Conservation (phyloP, 2,113 vertebrate genomes). For the Eretmochelys imbricata region DNA sequence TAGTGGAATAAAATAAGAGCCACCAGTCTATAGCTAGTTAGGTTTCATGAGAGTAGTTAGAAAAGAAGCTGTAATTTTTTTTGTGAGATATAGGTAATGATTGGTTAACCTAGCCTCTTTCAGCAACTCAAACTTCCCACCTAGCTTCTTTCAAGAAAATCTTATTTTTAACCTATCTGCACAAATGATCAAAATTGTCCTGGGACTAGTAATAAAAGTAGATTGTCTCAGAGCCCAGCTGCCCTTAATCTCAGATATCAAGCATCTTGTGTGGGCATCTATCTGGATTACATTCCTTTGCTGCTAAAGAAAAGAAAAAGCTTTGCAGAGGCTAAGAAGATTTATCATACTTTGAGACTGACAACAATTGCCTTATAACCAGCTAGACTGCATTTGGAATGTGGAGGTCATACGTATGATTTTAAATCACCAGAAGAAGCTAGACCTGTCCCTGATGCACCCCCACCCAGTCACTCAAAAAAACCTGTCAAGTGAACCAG, state of each 20-base stretch:
- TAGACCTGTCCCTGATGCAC: background rate
- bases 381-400: background rate
- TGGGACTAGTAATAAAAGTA: background rate
- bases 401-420: background rate
- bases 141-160: background rate
- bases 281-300: background rate
- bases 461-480: background rate
- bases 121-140: background rate
- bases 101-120: background rate
- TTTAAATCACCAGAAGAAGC: conserved; percentile 2
- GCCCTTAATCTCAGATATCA: background rate
- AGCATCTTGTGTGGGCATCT: background rate
- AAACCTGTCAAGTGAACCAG: background rate
- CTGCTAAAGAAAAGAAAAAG: background rate
- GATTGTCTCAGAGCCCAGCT: background rate
- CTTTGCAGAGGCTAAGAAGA: background rate
- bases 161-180: background rate
- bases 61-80: background rate
- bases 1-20: background rate
- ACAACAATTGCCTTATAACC: background rate
- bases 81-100: background rate
- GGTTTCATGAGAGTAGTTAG: background rate
- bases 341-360: background rate
- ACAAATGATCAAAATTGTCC: background rate
- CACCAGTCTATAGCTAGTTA: background rate